These are phyloP conservation scores for Verasper variegatus DNA, from an alignment of 2,113 vertebrate genomes.

Conservation along the genomic window DNA sequence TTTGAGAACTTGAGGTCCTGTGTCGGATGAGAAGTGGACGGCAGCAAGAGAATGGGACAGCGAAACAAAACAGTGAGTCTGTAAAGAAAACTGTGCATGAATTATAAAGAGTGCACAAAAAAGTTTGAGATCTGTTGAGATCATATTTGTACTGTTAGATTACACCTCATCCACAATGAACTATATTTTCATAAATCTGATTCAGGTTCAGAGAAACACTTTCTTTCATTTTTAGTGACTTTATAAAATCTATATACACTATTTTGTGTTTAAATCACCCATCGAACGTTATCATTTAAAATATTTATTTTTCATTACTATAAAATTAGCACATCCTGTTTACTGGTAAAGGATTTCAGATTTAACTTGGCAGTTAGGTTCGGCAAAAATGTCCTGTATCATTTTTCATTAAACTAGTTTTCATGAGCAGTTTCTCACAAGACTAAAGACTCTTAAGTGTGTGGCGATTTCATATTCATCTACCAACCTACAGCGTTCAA, in stretches of 20 bases:
- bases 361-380: no score
- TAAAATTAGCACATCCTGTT: background rate
- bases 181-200: no score
- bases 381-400: no score
- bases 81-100: background rate
- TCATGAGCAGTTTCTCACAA: background rate
- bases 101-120: background rate
- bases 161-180: no score
- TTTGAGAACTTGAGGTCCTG: background rate
- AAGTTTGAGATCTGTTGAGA: background rate
- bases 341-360: background rate
- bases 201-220: no score
- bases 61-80: background rate
- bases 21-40: background rate
- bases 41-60: background rate
- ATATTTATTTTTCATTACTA: background rate
- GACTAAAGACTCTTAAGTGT: background rate
- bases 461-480: slow-evolving; percentile 8
- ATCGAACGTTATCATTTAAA: background rate
- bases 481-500: slow-evolving; percentile 9
- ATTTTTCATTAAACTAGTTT: background rate
- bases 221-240: no score
- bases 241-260: no score
- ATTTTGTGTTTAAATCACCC: background rate
- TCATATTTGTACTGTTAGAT: no score